Conservation (phyloP, 1,140 invertebrate species). For the Triops cancriformis region DNA sequence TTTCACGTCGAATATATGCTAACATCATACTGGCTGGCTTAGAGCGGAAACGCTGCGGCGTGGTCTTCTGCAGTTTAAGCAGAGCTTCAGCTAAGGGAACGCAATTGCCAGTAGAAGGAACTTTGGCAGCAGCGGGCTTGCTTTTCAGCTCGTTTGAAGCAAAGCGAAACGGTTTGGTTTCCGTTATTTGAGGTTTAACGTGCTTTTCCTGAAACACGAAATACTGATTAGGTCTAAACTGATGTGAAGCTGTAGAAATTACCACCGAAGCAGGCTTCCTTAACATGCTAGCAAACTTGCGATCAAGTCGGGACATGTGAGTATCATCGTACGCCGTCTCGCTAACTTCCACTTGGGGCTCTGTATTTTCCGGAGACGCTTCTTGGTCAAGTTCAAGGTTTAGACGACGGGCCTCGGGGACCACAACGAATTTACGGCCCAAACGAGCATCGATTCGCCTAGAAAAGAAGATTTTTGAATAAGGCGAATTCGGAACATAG, state of each 20-base stretch:
- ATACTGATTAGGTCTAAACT: background rate
- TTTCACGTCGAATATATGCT: background rate
- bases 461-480: background rate
- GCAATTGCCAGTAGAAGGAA: background rate
- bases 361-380: background rate
- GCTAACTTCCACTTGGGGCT: background rate
- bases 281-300: background rate
- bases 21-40: background rate
- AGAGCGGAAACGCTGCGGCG: slow-evolving; percentile 19
- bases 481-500: background rate
- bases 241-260: background rate
- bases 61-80: slow-evolving; percentile 15
- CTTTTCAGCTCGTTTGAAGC: background rate
- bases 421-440: background rate
- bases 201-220: background rate
- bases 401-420: background rate
- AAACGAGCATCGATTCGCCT: background rate
- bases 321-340: background rate
- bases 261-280: background rate
- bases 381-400: background rate
- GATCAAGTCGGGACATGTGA: background rate
- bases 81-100: slow-evolving; percentile 15
- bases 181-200: background rate
- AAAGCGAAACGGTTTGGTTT: background rate
- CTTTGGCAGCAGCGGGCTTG: background rate